Base-by-base conservation (phyloP, 2,888 invertebrate genomes). In the Epinotia brunnichana region DNA sequence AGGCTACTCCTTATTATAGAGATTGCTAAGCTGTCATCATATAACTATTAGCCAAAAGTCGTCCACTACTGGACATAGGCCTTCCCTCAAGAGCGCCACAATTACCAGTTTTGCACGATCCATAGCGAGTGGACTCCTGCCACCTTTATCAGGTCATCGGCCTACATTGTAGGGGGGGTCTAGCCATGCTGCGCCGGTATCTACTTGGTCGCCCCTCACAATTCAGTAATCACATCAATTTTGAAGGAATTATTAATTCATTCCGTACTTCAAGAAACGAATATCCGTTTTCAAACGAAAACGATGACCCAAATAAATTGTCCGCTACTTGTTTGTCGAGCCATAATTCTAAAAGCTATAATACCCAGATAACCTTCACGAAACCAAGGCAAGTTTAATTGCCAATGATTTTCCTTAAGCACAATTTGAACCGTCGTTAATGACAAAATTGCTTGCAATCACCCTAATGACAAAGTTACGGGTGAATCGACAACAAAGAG, bases 381-480 rank as follows among this genome's bases (percentile, higher is more conserved):
- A 72, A 21, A 73, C 41, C 60, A 70, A 61, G 62, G 69, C 74
- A 73, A 74, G 60, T 76, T 76, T 77, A 81, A 81, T 80, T 79
- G 77, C 76, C 77, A 76, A 57, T 67, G 77, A 78, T 82, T 78
- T 76, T 77, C 76, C 81, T 78, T 76, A 76, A 80, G 79, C 76
- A 80, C 78, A 81, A 82, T 80, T 77, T 71, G 70, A 79, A 82
- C 81, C 77, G 82, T 83, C 76, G 79, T 78, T 82, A 82, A 83
- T 82, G 78, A 78, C 75, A 74, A 82, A 84, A 86, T 82, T 83
- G 81, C 79, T 77, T 76, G 81, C 82, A 86, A 84, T 84, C 82
- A 81, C 73, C 68, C 76, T 83, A 84, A 84, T 83, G 81, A 81
- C 72, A 73, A 78, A 82, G 83, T 83, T 83, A 80, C 81, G 70